A percentile compares a stretch with the other conserved stretches of the same genome.
These are phyloP conservation scores for Lasaia peninsularis DNA, from an alignment of 1,140 invertebrate species.

Conservation along the genomic window DNA sequence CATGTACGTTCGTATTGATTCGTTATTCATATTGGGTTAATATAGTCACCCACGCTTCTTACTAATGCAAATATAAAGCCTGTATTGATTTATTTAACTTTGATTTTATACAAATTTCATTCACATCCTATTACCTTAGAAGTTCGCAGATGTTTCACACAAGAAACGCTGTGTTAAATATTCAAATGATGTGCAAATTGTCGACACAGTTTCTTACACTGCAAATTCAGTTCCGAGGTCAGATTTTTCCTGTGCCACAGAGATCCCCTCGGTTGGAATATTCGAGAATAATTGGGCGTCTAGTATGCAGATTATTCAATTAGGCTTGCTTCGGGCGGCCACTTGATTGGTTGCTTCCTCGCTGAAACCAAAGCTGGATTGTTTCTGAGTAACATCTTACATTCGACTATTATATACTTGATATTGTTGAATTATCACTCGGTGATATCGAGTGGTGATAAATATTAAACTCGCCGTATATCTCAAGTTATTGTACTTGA, in stretches of 20 bases:
- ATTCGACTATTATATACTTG: slow-evolving; percentile 9
- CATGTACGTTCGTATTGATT: too few species aligned
- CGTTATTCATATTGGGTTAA: too few species aligned
- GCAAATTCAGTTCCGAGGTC: slow-evolving; percentile 25
- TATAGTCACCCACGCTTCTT: too few species aligned
- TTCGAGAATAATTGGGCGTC: slow-evolving; percentile 40
- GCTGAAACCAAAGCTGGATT: slow-evolving; percentile 32
- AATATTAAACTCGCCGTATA: too few species aligned
- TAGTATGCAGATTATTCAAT: slow-evolving; percentile 49
- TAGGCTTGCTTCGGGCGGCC: slow-evolving; percentile 33
- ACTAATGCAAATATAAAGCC: too few species aligned
- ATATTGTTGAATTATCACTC: not conserved
- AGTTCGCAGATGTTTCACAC: too few species aligned
- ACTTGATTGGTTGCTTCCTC: slow-evolving; percentile 40
- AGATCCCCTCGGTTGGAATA: slow-evolving; percentile 26
- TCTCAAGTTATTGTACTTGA: too few species aligned
- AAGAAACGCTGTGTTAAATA: too few species aligned
- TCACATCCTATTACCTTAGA: too few species aligned
- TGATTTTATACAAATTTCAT: too few species aligned
- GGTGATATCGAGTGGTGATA: too few species aligned
- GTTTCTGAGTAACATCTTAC: slow-evolving; percentile 19
- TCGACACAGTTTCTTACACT: not conserved
- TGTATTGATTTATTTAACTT: too few species aligned
- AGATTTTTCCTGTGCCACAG: slow-evolving; percentile 26
- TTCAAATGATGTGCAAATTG: not conserved